phyloP scores from a whole-genome alignment of 2,113 vertebrate genomes.

The Stercorarius parasiticus region DNA sequence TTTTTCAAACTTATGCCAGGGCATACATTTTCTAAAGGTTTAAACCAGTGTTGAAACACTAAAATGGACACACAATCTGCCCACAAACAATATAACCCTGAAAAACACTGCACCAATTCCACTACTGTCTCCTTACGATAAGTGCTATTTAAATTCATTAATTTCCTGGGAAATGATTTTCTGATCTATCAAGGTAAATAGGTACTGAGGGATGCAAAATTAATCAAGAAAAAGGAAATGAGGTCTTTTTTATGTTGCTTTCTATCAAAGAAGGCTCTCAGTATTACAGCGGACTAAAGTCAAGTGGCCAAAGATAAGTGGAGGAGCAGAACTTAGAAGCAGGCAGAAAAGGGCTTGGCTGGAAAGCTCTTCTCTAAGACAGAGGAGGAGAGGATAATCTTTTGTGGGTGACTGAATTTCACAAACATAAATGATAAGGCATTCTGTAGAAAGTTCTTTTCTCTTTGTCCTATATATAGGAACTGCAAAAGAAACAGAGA shows the following conservation, averaged over 20 bases:
- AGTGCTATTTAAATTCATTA: slow-evolving; percentile 28
- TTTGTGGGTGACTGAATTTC: neutral
- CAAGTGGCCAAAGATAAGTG: neutral
- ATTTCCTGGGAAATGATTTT: slow-evolving; percentile 38
- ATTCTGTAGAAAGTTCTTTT: neutral
- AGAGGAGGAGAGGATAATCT: neutral
- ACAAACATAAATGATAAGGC: neutral
- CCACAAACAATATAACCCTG: neutral
- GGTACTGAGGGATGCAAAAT: slow-evolving; percentile 41
- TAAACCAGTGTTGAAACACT: neutral
- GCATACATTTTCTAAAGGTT: neutral
- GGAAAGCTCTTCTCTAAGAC: neutral
- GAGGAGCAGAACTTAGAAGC: neutral
- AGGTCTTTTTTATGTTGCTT: neutral
- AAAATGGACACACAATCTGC: neutral
- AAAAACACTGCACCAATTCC: neutral
- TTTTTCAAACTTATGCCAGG: neutral
- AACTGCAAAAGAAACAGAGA: neutral
- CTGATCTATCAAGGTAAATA: slow-evolving; percentile 52
- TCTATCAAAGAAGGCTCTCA: slow-evolving; percentile 5
- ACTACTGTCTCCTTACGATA: neutral
- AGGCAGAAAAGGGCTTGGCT: neutral
- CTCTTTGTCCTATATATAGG: neutral
- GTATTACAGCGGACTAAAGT: neutral
- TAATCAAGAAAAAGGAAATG: slow-evolving; percentile 50